Percentiles rank a stretch among this genome's conserved stretches.
Conservation (phyloP, 1,140 invertebrate species). For the Drosophila burlai region DNA sequence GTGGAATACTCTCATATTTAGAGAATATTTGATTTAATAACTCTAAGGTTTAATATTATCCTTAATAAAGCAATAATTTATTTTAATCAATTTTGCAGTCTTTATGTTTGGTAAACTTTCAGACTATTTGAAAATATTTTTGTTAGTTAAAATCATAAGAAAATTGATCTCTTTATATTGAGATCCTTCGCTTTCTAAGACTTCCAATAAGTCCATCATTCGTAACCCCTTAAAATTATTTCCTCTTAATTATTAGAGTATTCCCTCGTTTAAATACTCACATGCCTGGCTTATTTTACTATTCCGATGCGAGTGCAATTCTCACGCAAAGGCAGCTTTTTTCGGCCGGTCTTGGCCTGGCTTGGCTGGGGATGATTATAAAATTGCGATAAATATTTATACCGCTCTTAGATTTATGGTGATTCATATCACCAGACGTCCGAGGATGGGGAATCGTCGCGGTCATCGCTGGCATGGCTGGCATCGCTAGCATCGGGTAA, state of each 20-base stretch:
- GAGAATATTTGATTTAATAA: neutral
- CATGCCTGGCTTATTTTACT: neutral
- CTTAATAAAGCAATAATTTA: neutral
- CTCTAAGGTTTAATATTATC: too few relatives aligned
- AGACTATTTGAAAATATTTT: neutral
- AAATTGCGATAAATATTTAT: slow-evolving; percentile 82
- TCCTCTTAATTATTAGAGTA: neutral
- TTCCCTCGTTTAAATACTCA: neutral
- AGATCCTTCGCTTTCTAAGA: neutral
- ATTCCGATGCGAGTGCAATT: slow-evolving; percentile 57
- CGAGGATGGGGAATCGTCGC: slow-evolving; percentile 39
- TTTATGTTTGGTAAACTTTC: too few relatives aligned
- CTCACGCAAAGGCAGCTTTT: slow-evolving; percentile 58
- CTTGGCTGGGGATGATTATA: slow-evolving; percentile 65
- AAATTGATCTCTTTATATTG: too few relatives aligned
- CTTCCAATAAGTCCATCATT: neutral
- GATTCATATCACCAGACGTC: slow-evolving; percentile 60
- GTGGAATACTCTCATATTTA: neutral
- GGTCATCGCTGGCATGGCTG: slow-evolving; percentile 36
- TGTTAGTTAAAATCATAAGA: too few relatives aligned
- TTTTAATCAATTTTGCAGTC: too few relatives aligned
- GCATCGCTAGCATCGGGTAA: slow-evolving; percentile 55
- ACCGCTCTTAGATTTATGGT: slow-evolving; percentile 78
- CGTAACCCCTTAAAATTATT: neutral
- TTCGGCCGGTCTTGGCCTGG: slow-evolving; percentile 36